Base-by-base conservation (phyloP, 2,888 invertebrate species). In the Serrognathus titanus region DNA sequence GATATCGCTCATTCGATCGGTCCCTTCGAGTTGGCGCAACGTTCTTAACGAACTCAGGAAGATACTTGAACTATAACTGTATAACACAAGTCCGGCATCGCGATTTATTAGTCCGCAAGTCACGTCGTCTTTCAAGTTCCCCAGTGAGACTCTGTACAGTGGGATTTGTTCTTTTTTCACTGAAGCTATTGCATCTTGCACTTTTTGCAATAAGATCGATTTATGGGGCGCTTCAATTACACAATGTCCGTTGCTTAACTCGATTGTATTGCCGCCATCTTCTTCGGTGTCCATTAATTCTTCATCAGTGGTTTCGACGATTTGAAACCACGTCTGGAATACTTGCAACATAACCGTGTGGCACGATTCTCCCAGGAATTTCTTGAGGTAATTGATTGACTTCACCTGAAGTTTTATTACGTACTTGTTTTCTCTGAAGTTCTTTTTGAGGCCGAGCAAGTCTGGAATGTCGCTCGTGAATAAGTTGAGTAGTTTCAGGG, bases 391-490 rank as follows among this genome's bases (percentile, higher is more conserved):
- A 4, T 11, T 51, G 9, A 73, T 63, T 1, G 75, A 84, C 71
- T 85, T 83, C 67, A 85, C 81, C n/a, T 85, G 85, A 62, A 90
- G 75, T 66, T 84, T 83, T 47, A 89, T 78, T 69, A 87, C 85
- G 77, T 86, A 89, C 78, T 89, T 90, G 69, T 87, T 85, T 31
- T 85, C 85, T 69, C 89, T 85, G 70, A 87, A 88, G 55, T 83
- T 82, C 71, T 86, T 85, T 66, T 85, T 83, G 55, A 84, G 78
- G 49, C 83, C 83, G 63, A 81, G 79, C 49, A 82, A 73, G 72
- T 86, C 85, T 60, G 84, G 80, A 68, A 85, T 85, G 66, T 84
- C 83, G 58, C 83, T 76, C 8, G 82, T 82, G 63, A 83, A 81
- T 58, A 87, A 65, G 59, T 75, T 77, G 1, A 82, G 76, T 50